A percentile compares a stretch with the other conserved stretches of the same genome.
Evolutionary conservation across 2,797 vertebrate genomes (phyloP).

Genomic region (Discoglossus pictus): DNA sequence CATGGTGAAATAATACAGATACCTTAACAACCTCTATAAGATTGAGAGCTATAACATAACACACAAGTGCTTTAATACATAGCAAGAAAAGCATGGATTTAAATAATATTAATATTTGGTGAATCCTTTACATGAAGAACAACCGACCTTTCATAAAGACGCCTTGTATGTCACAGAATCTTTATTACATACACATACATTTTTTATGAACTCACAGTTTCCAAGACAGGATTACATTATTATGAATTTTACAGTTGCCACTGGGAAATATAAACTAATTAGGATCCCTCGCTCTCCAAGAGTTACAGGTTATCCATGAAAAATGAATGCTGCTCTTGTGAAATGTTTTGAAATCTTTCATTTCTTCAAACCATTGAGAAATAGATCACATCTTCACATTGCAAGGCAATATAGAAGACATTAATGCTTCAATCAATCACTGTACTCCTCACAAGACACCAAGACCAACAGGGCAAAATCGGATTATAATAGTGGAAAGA

Average conservation of each 20-base stretch:
- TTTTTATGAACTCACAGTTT: neutral
- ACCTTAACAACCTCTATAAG: too few relatives aligned
- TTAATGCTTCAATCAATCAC: slow-evolving; percentile 44
- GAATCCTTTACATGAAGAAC: too few relatives aligned
- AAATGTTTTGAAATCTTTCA: slow-evolving; percentile 44
- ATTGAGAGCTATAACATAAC: too few relatives aligned
- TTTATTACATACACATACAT: neutral
- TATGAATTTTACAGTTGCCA: slow-evolving; percentile 29
- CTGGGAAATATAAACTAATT: slow-evolving; percentile 29
- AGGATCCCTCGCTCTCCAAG: neutral
- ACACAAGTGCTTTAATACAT: too few relatives aligned
- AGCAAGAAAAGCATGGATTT: too few relatives aligned
- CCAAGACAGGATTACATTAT: slow-evolving; percentile 2
- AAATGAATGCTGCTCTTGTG: slow-evolving; percentile 30
- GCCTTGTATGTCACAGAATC: neutral
- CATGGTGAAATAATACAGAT: too few relatives aligned
- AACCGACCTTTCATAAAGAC: neutral
- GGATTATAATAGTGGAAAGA: neutral
- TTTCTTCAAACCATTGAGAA: slow-evolving; percentile 33
- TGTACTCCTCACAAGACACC: neutral
- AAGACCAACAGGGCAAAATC: neutral
- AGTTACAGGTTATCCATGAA: slow-evolving; percentile 20
- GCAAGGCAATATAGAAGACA: slow-evolving; percentile 34
- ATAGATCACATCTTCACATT: slow-evolving; percentile 30
- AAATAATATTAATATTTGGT: too few relatives aligned